Base-by-base conservation (phyloP, 2,797 vertebrate genomes). In the Erethizon dorsatum region DNA sequence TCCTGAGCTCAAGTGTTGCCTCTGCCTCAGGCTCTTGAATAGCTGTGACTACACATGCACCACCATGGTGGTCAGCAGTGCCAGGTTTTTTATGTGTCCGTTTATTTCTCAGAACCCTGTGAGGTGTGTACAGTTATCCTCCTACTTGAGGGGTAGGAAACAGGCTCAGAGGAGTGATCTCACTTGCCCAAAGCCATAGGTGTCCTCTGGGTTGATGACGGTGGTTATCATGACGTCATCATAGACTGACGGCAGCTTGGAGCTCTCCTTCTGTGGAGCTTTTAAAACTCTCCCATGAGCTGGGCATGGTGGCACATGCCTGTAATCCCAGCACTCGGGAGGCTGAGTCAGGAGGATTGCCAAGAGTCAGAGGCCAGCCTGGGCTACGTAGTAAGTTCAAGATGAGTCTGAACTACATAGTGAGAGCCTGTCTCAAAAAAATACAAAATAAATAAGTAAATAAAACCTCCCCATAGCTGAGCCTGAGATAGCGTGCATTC, bases 61-160 rank as follows among this genome's bases (percentile, higher is more conserved):
- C 45, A 50, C 28, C 1, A 0, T 37, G 26, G 14, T 33, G 10
- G 31, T 20, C 18, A 31, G 33, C 4, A 6, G 4, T 0, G 52
- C 83, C 24, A 10, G 22, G 12, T 1, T 65, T 73, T 37, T 41
- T 1, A 18, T 28, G 61, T 37, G 61, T 85, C 33, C 7, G 20
- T 69, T 73, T 33, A 26, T 26, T 85, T 69, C 41, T 47, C 57
- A 59, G 88, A 80, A 54, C 37, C 33, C 65, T 31, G 1, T 0
- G 2, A 45, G 22, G 54, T 15, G 11, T 4, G 8, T 47, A 0
- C 4, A 52, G 50, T 12, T 61, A 20, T 13, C 79, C 73, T 82
- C 75, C 79, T 54, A 20, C 20, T 65, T 83, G 54, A 78, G 65
- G 47, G 59, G 41, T 41, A 14, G 33, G 26, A 41, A n/a, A 71